Evolutionary conservation across 2,113 vertebrate species (phyloP), one percentile per base, ranked within the genome.

Genomic region (Oenanthe oenanthe): DNA sequence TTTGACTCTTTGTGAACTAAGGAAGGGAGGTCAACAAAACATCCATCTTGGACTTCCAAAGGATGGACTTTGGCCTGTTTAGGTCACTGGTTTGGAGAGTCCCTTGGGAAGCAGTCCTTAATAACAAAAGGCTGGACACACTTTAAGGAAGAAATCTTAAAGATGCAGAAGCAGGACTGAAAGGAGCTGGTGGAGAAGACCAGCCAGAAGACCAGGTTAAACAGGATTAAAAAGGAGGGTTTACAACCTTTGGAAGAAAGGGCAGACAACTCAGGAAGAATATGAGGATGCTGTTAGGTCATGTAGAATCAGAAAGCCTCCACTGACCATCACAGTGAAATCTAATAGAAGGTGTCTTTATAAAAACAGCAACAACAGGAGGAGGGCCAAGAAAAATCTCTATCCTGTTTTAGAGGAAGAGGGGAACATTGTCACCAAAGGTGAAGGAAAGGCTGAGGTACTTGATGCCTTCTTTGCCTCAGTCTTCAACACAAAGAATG

Each of bases 401-500:
- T 6, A 28, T 58, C 22, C 6, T 45, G 0, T 45, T 51, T 16
- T 24, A 43, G 45, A 38, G 9, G 28, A 0, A 1, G 34, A 57
- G 6, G 5, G 26, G 15, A 80, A 7, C 12, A 10, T 5, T 51
- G 18, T 58, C 18, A 51, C 31, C 28, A 51, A 45, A 22, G 15
- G 34, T 58, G 32, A 80, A 48, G 22, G 31, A 28, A 51, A 66
- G 18, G 36, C 32, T 80, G 31, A 12, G 21, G 21, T 50, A 28
- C 25, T 24, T 11, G 36, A 50, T 51, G 32, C 36, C 9, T 32
- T 66, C 14, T 43, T 73, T 38, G 32, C 10, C 32, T 80, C 32
- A 57, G 34, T 42, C 34, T 56, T 71, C 36, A 21, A 15, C 11
- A 71, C 17, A 42, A 48, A 36, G 42, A 8, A 7, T 7, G 2